Evolutionary conservation across 1,140 invertebrate species (phyloP).

Genomic region (Leptinotarsa undecemlineata): DNA sequence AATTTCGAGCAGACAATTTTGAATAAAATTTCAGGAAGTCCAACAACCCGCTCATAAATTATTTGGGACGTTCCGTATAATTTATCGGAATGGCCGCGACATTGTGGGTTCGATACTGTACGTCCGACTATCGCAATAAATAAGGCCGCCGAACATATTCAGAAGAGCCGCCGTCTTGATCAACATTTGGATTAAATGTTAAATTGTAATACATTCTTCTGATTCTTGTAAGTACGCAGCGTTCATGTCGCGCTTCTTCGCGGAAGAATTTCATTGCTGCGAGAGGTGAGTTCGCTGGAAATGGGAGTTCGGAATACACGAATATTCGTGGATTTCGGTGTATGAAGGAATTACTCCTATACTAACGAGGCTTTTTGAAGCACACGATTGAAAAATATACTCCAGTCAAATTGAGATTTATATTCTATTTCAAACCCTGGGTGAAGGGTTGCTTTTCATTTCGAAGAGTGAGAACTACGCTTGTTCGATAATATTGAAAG

Average conservation of each 20-base stretch:
- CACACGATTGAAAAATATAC: too few relatives aligned
- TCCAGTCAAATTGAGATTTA: too few relatives aligned
- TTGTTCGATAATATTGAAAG: too few relatives aligned
- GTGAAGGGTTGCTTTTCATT: too few relatives aligned
- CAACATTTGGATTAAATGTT: slow-evolving; percentile 51
- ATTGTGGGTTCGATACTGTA: slow-evolving; percentile 41
- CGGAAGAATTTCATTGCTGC: slow-evolving; percentile 10
- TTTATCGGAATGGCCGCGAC: slow-evolving; percentile 44
- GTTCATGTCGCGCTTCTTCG: slow-evolving; percentile 31
- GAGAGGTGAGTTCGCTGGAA: neutral
- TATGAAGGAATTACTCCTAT: too few relatives aligned
- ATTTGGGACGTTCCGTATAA: slow-evolving; percentile 42
- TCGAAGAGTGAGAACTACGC: too few relatives aligned
- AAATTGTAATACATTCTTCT: slow-evolving; percentile 50
- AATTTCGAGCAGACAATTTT: neutral
- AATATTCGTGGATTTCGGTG: too few relatives aligned
- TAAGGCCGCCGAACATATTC: slow-evolving; percentile 36
- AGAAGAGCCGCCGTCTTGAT: slow-evolving; percentile 44
- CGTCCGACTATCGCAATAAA: slow-evolving; percentile 42
- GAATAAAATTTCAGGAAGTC: slow-evolving; percentile 31
- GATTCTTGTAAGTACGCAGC: slow-evolving; percentile 42
- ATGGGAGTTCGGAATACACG: neutral
- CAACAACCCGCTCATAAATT: slow-evolving; percentile 36
- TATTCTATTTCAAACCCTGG: too few relatives aligned
- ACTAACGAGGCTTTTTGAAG: too few relatives aligned